Evolutionary conservation across 2,113 vertebrate genomes (phyloP).

Genomic region (Rhinolophus ferrumequinum): DNA sequence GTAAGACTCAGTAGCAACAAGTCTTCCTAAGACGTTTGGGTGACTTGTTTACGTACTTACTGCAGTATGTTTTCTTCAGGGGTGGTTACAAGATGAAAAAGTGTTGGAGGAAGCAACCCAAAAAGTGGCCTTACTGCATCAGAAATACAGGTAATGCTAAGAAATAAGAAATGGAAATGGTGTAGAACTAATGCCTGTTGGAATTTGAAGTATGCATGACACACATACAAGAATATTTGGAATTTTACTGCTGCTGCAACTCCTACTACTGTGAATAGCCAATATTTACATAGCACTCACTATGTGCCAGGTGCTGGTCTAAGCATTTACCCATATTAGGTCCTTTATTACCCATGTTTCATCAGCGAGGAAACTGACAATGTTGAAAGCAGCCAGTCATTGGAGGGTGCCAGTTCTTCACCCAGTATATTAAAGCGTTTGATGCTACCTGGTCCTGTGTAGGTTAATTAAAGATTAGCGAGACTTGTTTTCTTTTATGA

Average conservation of each 20-base stretch:
- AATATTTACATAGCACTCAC: accelerated
- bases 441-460: neutral
- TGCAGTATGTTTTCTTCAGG: constrained; percentile 84
- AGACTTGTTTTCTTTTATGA: neutral
- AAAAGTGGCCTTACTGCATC: constrained; percentile 96
- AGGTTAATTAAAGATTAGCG: neutral
- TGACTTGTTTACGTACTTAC: neutral
- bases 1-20: neutral
- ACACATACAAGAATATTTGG: too few relatives aligned
- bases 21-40: neutral
- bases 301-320: neutral
- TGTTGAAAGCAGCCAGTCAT: neutral
- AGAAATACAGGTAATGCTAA: constrained; percentile 92
- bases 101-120: constrained; percentile 96
- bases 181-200: neutral
- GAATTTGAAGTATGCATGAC: accelerated
- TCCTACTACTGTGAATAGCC: accelerated
- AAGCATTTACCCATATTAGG: too few relatives aligned
- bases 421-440: neutral
- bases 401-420: neutral
- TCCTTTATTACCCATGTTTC: neutral
- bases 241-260: neutral
- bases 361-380: neutral
- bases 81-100: constrained; percentile 97
- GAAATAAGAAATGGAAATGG: neutral